A percentile compares a stretch with the other conserved stretches of the same genome.
phyloP scores from a whole-genome alignment of 2,113 vertebrate species.

The Eulemur macaco region DNA sequence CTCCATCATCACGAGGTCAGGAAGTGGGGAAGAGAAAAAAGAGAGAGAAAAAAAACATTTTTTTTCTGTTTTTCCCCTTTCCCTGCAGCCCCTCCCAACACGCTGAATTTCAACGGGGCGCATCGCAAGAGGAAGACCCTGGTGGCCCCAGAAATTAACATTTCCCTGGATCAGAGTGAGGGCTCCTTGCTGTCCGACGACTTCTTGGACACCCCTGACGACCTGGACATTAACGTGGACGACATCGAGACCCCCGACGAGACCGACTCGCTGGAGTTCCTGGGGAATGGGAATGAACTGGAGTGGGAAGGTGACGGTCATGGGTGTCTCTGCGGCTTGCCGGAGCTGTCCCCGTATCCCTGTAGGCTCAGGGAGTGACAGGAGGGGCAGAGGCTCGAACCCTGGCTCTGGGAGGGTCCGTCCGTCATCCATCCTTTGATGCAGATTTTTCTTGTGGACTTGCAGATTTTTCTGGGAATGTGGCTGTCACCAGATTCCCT shows the following conservation, averaged over 20 bases:
- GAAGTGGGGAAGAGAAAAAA: not conserved
- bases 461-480: accelerated
- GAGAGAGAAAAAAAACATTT: not conserved
- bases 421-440: too few species aligned
- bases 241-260: conserved; percentile 98
- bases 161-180: conserved; percentile 97
- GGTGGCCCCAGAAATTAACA: conserved; percentile 96
- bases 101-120: conserved; percentile 86
- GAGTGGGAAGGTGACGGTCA: conserved; percentile 95
- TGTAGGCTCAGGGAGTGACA: not conserved
- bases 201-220: conserved; percentile 95
- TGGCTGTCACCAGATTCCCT: not conserved
- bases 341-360: accelerated
- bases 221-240: conserved; percentile 97
- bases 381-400: not conserved
- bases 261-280: conserved; percentile 96
- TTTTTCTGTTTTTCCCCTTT: not conserved
- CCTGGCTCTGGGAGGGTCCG: not conserved
- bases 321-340: not conserved
- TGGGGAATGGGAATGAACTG: conserved; percentile 94
- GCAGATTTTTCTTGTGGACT: not conserved
- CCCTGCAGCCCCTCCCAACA: conserved; percentile 89
- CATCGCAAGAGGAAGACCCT: conserved; percentile 93
- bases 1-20: not conserved
- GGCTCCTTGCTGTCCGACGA: conserved; percentile 96